phyloP scores from a whole-genome alignment of 2,888 invertebrate genomes.

The Subacronicta megacephala region DNA sequence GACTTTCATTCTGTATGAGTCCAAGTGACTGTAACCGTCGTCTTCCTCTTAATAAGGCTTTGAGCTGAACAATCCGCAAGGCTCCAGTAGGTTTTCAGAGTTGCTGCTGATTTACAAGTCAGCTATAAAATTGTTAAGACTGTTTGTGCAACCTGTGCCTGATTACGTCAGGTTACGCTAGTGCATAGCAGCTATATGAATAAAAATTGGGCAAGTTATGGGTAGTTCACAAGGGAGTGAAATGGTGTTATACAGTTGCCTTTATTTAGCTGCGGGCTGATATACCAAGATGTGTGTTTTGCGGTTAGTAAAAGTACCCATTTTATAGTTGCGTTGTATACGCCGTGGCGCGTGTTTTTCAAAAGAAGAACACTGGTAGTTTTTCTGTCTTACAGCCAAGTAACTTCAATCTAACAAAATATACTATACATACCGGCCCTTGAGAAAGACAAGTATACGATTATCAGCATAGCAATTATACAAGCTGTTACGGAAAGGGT shows the following conservation, averaged over 20 bases:
- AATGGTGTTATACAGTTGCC: constrained; percentile 37
- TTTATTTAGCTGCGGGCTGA: constrained; percentile 20
- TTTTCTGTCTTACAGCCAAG: too few relatives aligned
- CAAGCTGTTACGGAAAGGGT: too few relatives aligned
- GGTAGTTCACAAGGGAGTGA: constrained; percentile 10
- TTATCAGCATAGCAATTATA: background rate
- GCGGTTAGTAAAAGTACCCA: constrained; percentile 13
- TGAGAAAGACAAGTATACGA: too few relatives aligned
- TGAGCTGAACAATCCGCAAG: constrained; percentile 1
- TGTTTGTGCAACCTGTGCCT: constrained; percentile 14
- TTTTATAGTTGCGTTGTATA: background rate
- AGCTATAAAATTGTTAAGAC: constrained; percentile 19
- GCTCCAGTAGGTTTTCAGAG: constrained; percentile 11
- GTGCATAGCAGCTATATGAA: constrained; percentile 7
- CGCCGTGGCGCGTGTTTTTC: too few relatives aligned
- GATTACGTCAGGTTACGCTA: constrained; percentile 26
- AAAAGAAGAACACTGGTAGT: too few relatives aligned
- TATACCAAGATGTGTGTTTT: constrained; percentile 22
- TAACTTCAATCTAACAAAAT: too few relatives aligned
- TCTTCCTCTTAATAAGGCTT: background rate
- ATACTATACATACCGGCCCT: too few relatives aligned
- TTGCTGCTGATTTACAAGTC: constrained; percentile 14
- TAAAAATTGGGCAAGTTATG: constrained; percentile 10
- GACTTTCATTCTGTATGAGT: background rate
- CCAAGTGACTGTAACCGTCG: background rate